Percentiles rank a stretch among this genome's conserved stretches.
phyloP scores from a whole-genome alignment of 2,113 vertebrate genomes.

The Irena cyanogastra region DNA sequence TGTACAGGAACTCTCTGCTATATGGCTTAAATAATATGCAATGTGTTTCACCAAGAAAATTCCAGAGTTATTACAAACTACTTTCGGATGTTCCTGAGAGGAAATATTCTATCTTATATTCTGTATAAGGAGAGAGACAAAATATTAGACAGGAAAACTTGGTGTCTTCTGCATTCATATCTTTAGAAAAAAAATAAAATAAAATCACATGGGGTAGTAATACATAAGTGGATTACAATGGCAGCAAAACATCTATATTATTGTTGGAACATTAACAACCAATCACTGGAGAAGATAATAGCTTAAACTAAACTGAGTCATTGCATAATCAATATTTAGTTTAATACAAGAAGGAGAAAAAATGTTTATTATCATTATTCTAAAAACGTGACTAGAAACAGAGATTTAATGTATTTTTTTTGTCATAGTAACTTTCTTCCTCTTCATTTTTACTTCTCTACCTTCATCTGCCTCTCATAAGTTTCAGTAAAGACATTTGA shows the following conservation, averaged over 20 bases:
- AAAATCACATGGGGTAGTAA: neutral
- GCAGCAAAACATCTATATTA: neutral
- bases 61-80: neutral
- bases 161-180: neutral
- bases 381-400: neutral
- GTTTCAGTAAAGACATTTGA: neutral
- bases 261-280: neutral
- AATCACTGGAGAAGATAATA: neutral
- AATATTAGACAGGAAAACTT: neutral
- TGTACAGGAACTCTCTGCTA: neutral
- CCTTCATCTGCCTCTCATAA: neutral
- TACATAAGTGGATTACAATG: neutral
- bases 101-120: neutral
- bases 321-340: neutral
- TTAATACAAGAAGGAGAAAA: neutral
- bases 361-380: neutral
- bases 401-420: neutral
- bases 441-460: neutral
- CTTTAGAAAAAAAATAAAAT: neutral
- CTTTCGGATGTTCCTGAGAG: neutral
- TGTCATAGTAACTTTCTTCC: neutral
- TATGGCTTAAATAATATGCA: neutral
- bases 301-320: neutral
- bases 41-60: neutral
- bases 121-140: neutral